These are phyloP conservation scores for Eilema depressum DNA, from an alignment of 2,888 invertebrate genomes.

Conservation along the genomic window DNA sequence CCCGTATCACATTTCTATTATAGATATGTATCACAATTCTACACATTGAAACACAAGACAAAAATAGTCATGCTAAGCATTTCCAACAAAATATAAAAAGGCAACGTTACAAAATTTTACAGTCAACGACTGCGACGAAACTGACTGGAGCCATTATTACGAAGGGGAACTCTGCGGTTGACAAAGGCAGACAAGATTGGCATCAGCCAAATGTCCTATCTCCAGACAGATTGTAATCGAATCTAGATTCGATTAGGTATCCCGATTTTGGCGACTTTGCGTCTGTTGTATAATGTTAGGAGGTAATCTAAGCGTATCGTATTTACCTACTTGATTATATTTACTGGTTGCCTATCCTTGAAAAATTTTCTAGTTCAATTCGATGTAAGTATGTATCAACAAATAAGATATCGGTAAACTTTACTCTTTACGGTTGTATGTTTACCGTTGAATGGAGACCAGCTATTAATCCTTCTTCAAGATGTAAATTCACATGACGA, in stretches of 20 bases:
- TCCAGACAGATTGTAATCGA: constrained; percentile 10
- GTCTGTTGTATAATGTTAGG: neutral
- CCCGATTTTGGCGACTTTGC: neutral
- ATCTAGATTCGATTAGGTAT: constrained; percentile 12
- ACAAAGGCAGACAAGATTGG: constrained; percentile 3
- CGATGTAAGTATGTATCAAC: neutral
- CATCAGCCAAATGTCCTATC: neutral
- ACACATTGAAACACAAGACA: neutral
- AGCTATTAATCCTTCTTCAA: too few relatives aligned
- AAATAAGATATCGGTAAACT: neutral
- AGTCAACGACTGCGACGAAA: neutral
- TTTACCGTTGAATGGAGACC: neutral
- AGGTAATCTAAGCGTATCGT: neutral
- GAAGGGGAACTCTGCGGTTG: constrained; percentile 14
- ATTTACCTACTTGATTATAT: neutral
- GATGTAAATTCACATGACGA: too few relatives aligned
- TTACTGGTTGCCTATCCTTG: neutral
- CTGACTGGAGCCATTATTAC: neutral
- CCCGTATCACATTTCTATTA: too few relatives aligned
- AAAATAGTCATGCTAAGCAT: neutral
- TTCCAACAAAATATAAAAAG: neutral
- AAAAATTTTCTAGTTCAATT: neutral
- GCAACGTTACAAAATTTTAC: neutral
- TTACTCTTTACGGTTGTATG: neutral
- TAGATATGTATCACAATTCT: too few relatives aligned